Base-by-base conservation (phyloP, 2,113 vertebrate genomes). In the Thamnophis sirtalis region DNA sequence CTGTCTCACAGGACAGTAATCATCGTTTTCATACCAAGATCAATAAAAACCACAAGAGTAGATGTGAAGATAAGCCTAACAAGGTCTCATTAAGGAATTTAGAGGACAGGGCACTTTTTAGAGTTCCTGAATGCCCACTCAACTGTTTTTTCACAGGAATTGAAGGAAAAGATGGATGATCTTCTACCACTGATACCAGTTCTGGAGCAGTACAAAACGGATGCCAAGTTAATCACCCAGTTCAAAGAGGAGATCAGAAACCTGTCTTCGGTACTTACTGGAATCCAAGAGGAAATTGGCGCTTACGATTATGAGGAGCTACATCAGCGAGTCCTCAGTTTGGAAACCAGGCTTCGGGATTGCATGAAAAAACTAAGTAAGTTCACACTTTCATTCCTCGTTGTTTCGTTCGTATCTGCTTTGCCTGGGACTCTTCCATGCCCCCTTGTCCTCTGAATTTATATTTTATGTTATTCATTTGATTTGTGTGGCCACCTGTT, bases 301-400 rank as follows among this genome's bases (percentile, higher is more conserved):
- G 98, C 98, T 90, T 99, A 99, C 28, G 99, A 99, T 96, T 99
- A 99, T 2, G 99, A 99, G 9, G 98, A 99, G 91, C 98, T 99
- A 10, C 99, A 99, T 91, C 98, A 98, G 94, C 97, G 98, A 0
- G 99, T 99, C 8, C 97, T 99, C 85, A 98, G 97, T 92, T 97
- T 99, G 94, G 99, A 99, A 96, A 98, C 95, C 94, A 97, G 99
- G 87, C 98, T 99, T 43, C 98, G 98, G 85, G 98, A 98, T 97
- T 99, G 99, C 96, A 99, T 99, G 99, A 99, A 98, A 95, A 99
- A 99, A 96, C 98, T 99, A n/a, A 99, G 99, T 99, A 96, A 98
- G 99, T 98, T 93, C 49, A 89, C 4, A 11, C 26, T 60, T 80
- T 63, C 80, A 6, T 90, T 80, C 89, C 84, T 92, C 2, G 50